These are phyloP conservation scores for Globia sparganii DNA, from an alignment of 2,888 invertebrate genomes.

Conservation along the genomic window DNA sequence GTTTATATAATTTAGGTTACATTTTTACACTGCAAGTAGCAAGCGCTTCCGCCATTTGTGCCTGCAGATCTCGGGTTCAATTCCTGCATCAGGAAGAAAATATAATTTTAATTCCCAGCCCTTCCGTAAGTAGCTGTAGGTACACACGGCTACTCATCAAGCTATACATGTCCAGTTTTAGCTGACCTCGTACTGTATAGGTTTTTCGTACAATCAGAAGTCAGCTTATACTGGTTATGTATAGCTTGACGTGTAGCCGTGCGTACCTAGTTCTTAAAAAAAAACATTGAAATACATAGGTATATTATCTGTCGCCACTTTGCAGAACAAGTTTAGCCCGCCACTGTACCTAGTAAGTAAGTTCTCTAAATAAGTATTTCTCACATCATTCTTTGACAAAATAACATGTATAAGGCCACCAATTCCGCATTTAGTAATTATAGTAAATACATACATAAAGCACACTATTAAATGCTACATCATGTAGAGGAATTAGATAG, in stretches of 20 bases:
- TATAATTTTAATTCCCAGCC: neutral
- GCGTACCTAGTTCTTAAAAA: neutral
- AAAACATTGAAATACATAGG: neutral
- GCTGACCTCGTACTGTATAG: too few relatives aligned
- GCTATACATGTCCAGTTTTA: too few relatives aligned
- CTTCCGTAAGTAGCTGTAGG: neutral
- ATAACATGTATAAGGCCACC: constrained; percentile 17
- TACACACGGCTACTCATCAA: too few relatives aligned
- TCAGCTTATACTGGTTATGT: too few relatives aligned
- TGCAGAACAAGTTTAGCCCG: neutral
- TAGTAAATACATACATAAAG: constrained; percentile 30
- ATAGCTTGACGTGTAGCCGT: too few relatives aligned
- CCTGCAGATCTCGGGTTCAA: neutral
- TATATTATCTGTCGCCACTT: neutral
- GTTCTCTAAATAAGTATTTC: neutral
- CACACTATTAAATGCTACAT: constrained; percentile 46
- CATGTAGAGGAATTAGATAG: constrained; percentile 51
- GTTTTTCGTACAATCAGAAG: too few relatives aligned
- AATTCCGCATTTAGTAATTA: constrained; percentile 47
- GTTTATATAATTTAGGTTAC: neutral
- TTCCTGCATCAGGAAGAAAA: neutral
- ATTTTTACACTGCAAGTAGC: neutral
- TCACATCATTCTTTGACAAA: constrained; percentile 24
- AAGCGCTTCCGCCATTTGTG: neutral
- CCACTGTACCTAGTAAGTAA: neutral